Evolutionary conservation across 2,888 invertebrate genomes (phyloP), one percentile per base, ranked within the genome.

Genomic region (Tanypteryx hageni): DNA sequence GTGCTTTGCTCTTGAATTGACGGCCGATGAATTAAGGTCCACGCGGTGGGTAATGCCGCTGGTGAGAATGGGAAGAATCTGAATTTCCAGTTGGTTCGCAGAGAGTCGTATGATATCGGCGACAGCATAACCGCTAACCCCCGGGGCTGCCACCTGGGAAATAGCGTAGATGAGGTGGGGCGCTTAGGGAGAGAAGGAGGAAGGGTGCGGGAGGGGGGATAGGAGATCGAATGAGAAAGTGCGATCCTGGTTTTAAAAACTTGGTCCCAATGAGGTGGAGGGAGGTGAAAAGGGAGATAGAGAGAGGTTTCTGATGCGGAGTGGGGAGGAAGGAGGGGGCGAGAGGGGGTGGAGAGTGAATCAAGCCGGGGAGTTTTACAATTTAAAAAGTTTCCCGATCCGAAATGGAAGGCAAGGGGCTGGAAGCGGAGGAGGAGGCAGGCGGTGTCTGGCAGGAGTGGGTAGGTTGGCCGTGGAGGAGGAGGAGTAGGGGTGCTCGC

Each of bases 391-490:
- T 81, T 81, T 81, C 58, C 82, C 82, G 92, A 83, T 64, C 64
- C 89, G 89, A 89, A 89, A 68, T 86, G 89, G 89, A 68, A 92
- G 93, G 76, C 92, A 16, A 86, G 93, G 84, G 81, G 93, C 85
- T 81, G 44, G 92, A 14, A 76, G 92, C 93, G 94, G 93, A 92
- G 93, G 93, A 93, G 93, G 93, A 93, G 93, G 94, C 93, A 93
- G 93, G 93, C 93, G 93, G 93, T 94, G 93, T 93, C 93, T 93
- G 92, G 92, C 84, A 84, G 91, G 76, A 85, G 92, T 92, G 83
- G 93, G 92, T 93, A 93, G 86, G 92, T 92, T 92, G 89, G 92
- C 91, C 84, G 81, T 86, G 93, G 93, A 92, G 94, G 94, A 94
- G 94, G 94, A 64, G 82, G 82, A 44, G 82, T 7, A 44, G 18